These are phyloP conservation scores for Actias luna DNA, from an alignment of 2,888 invertebrate genomes.

Conservation along the genomic window DNA sequence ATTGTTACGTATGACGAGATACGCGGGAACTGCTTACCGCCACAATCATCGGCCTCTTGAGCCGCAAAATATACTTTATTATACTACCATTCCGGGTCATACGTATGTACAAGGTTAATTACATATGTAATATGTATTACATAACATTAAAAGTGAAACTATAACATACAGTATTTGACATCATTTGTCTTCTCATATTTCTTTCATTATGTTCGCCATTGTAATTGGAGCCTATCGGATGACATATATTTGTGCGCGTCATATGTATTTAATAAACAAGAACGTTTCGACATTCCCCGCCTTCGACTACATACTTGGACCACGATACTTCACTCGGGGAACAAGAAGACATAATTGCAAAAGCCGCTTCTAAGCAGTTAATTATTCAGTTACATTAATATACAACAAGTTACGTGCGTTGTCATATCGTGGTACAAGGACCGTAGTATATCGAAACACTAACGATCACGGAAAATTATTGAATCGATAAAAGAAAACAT, in stretches of 20 bases:
- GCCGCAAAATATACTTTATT: slow-evolving; percentile 68
- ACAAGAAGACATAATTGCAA: slow-evolving; percentile 17
- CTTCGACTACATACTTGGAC: slow-evolving; percentile 7
- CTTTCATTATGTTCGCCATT: slow-evolving; percentile 50
- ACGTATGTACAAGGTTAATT: slow-evolving; percentile 79
- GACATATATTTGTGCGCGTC: slow-evolving; percentile 65
- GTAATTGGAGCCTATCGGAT: slow-evolving; percentile 68
- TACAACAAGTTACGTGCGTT: slow-evolving; percentile 1
- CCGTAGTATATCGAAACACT: slow-evolving; percentile 8
- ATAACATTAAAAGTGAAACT: slow-evolving; percentile 67
- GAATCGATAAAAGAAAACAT: slow-evolving; percentile 10
- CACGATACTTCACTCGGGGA: slow-evolving; percentile 17
- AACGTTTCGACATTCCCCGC: slow-evolving; percentile 24
- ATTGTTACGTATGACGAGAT: slow-evolving; percentile 69
- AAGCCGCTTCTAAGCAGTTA: slow-evolving; percentile 14
- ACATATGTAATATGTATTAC: slow-evolving; percentile 60
- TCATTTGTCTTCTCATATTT: slow-evolving; percentile 51
- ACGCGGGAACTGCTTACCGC: slow-evolving; percentile 52
- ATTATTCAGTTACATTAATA: slow-evolving; percentile 12
- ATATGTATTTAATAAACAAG: slow-evolving; percentile 24
- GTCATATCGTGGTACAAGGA: slow-evolving; percentile 17
- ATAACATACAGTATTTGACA: slow-evolving; percentile 39
- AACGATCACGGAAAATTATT: slow-evolving; percentile 12
- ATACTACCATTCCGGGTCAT: slow-evolving; percentile 71
- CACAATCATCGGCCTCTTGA: slow-evolving; percentile 51